These are phyloP conservation scores for Pterobdella sp. DNA, from an alignment of 2,888 invertebrate species.

Conservation along the genomic window DNA sequence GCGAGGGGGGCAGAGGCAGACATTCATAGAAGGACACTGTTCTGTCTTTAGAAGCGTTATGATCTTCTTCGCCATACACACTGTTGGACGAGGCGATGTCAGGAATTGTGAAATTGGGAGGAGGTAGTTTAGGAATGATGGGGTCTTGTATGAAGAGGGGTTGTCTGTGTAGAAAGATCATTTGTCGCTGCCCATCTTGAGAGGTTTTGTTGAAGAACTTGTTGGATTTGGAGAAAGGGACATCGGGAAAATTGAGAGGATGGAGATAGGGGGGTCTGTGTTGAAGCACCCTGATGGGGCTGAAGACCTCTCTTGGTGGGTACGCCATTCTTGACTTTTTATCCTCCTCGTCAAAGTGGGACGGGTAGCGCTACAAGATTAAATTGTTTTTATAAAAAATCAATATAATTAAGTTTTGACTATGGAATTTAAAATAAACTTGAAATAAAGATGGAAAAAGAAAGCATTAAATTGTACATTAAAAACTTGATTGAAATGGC, in stretches of 20 bases:
- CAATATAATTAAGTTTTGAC: too few species aligned
- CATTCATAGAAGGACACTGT: constrained; percentile 12
- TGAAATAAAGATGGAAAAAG: too few species aligned
- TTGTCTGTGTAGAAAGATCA: constrained; percentile 7
- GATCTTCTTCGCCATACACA: constrained; percentile 19
- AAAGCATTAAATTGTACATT: too few species aligned
- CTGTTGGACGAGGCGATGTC: constrained; percentile 41
- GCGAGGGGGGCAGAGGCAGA: not conserved
- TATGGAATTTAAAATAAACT: too few species aligned
- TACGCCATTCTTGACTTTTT: constrained; percentile 2
- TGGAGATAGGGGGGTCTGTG: not conserved
- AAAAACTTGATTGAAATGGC: too few species aligned
- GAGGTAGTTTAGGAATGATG: constrained; percentile 46
- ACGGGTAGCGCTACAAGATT: too few species aligned
- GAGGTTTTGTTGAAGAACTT: constrained; percentile 1
- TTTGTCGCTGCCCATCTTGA: constrained; percentile 9
- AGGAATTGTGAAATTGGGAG: constrained; percentile 48
- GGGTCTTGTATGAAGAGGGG: constrained; percentile 28
- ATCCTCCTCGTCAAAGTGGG: not conserved
- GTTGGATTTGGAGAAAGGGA: not conserved
- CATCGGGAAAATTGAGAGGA: not conserved
- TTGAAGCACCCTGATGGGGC: too few species aligned
- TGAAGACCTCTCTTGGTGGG: not conserved
- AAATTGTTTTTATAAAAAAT: too few species aligned
- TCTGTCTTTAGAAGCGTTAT: not conserved